These are phyloP conservation scores for Lontra canadensis DNA, from an alignment of 2,113 vertebrate genomes.

Conservation along the genomic window DNA sequence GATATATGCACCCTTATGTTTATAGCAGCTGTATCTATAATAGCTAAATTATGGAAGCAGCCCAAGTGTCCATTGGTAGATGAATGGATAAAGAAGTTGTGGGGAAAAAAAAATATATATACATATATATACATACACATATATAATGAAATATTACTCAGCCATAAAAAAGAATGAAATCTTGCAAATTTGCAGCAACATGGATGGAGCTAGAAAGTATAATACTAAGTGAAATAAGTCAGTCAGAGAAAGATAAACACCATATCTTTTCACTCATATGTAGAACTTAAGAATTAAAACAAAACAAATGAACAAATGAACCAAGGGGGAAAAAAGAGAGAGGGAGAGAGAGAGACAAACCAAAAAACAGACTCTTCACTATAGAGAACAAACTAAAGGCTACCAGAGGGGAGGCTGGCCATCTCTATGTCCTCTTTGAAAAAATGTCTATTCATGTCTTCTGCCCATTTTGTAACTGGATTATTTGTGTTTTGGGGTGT, in stretches of 20 bases:
- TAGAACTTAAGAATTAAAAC: background rate
- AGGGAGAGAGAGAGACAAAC: background rate
- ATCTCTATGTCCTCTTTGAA: background rate
- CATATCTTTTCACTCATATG: background rate
- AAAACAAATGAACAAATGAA: background rate
- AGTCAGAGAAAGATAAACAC: background rate
- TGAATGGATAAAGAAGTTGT: background rate
- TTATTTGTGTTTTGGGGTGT: background rate
- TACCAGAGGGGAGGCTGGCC: too few relatives aligned
- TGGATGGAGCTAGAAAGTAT: background rate
- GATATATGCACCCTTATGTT: background rate
- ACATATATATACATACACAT: background rate
- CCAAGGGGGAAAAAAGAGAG: background rate
- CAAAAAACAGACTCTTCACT: too few relatives aligned
- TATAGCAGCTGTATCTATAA: background rate
- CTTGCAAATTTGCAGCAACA: background rate
- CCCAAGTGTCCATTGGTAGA: too few relatives aligned
- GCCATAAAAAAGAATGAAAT: background rate
- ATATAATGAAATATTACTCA: background rate
- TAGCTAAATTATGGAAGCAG: too few relatives aligned
- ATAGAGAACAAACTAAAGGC: too few relatives aligned
- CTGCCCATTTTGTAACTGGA: background rate
- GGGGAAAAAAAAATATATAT: background rate
- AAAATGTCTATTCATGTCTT: background rate
- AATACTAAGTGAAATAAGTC: too few relatives aligned